phyloP scores from a whole-genome alignment of 2,797 vertebrate genomes.

The Microctenopoma stevenorrisi region DNA sequence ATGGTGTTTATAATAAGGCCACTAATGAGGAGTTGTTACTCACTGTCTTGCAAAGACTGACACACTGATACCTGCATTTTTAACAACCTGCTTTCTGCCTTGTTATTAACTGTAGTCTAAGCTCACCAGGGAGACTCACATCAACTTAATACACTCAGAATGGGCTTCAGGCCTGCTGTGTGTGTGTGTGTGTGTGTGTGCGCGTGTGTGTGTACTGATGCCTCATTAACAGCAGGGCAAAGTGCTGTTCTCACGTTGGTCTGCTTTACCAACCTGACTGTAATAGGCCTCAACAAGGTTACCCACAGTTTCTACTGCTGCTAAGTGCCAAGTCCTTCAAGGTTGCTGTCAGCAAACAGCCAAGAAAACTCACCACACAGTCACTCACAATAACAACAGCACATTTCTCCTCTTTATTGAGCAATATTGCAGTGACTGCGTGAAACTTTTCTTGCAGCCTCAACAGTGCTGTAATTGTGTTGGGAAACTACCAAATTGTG shows the following conservation, averaged over 20 bases:
- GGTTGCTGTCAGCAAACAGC: constrained; percentile 38
- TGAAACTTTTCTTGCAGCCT: constrained; percentile 17
- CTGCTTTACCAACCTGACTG: constrained; percentile 25
- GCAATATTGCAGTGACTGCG: constrained; percentile 20
- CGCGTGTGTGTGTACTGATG: not conserved
- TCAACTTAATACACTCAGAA: constrained; percentile 34
- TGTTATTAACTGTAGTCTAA: constrained; percentile 24
- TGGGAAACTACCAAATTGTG: constrained; percentile 15
- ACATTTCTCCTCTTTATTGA: not conserved
- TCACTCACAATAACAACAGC: constrained; percentile 31
- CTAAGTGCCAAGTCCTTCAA: constrained; percentile 28
- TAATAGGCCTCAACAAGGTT: constrained; percentile 49
- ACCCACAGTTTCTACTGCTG: constrained; percentile 26
- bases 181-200: constrained; percentile 1
- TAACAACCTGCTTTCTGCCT: constrained; percentile 18
- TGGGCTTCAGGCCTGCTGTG: constrained; percentile 15
- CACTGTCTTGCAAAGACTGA: constrained; percentile 24
- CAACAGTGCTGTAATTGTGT: not conserved
- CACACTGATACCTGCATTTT: constrained; percentile 29
- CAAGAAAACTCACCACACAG: constrained; percentile 28
- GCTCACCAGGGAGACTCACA: constrained; percentile 7
- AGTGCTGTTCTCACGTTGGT: constrained; percentile 27
- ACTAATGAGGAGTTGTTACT: constrained; percentile 51
- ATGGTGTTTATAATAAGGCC: constrained; percentile 35
- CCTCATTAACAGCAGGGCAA: constrained; percentile 50